phyloP scores from a whole-genome alignment of 2,113 vertebrate genomes.

The Puffinus mauretanicus region DNA sequence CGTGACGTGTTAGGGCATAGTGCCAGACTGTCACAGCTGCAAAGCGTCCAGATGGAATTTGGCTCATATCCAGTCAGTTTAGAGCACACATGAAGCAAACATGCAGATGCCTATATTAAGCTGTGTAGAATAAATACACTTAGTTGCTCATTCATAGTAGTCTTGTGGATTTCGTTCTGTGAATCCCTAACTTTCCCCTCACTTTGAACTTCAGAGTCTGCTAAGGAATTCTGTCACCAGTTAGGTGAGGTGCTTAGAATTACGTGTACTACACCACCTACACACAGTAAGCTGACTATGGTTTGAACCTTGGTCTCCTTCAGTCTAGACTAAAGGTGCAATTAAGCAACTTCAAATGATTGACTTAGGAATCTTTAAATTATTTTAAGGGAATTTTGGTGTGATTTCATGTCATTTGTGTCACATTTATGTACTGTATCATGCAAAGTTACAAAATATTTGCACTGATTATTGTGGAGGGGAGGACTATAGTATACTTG shows the following conservation, averaged over 20 bases:
- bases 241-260: not conserved
- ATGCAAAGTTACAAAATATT: not conserved
- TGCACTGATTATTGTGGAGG: not conserved
- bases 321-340: not conserved
- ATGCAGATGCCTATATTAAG: not conserved
- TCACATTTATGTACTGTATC: not conserved
- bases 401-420: not conserved
- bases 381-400: not conserved
- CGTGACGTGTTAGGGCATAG: not conserved
- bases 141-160: not conserved
- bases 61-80: not conserved
- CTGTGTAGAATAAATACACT: not conserved
- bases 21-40: slow-evolving; percentile 24
- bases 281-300: not conserved
- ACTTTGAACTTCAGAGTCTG: fast-evolving
- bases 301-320: not conserved
- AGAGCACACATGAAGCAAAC: not conserved
- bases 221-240: not conserved
- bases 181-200: not conserved
- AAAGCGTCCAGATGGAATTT: not conserved
- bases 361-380: not conserved
- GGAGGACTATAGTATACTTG: not conserved
- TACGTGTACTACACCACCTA: fast-evolving
- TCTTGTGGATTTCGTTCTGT: not conserved
- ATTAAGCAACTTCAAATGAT: not conserved